Conservation (phyloP, 35 echinoderm and acorn worm species). For the Apostichopus californicus region DNA sequence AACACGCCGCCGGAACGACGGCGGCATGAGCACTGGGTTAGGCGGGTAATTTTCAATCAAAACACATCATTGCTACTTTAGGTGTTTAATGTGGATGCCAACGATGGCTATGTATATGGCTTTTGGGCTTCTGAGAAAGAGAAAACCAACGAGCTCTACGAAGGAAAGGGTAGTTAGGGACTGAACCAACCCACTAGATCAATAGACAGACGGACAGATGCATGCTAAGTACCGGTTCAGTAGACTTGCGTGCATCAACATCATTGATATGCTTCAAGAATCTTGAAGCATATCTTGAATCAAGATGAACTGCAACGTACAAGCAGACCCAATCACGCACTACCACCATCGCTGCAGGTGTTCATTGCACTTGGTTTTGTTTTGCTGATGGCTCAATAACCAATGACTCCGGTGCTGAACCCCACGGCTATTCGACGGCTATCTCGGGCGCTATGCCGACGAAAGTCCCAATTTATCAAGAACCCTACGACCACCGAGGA, state of each 20-base stretch:
- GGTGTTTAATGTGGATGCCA: no score
- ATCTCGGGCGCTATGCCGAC: background rate
- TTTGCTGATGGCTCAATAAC: background rate
- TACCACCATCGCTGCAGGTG: constrained; percentile 22
- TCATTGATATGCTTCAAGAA: no score
- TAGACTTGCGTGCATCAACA: no score
- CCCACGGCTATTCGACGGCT: background rate
- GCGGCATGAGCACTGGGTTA: background rate
- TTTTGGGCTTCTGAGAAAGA: no score
- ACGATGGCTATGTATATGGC: no score
- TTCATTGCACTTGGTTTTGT: constrained; percentile 29
- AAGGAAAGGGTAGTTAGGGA: no score
- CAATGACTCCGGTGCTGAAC: background rate
- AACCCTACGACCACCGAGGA: background rate
- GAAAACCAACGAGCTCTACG: no score
- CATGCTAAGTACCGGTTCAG: no score
- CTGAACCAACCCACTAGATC: no score
- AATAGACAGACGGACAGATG: no score
- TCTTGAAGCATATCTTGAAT: no score
- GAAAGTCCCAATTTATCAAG: background rate
- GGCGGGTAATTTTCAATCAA: constrained; percentile 10
- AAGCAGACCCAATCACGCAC: background rate
- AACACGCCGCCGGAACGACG: no score
- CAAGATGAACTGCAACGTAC: background rate
- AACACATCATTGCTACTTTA: background rate